Evolutionary conservation across 2,113 vertebrate species (phyloP).

Genomic region (Leucopsar rothschildi): DNA sequence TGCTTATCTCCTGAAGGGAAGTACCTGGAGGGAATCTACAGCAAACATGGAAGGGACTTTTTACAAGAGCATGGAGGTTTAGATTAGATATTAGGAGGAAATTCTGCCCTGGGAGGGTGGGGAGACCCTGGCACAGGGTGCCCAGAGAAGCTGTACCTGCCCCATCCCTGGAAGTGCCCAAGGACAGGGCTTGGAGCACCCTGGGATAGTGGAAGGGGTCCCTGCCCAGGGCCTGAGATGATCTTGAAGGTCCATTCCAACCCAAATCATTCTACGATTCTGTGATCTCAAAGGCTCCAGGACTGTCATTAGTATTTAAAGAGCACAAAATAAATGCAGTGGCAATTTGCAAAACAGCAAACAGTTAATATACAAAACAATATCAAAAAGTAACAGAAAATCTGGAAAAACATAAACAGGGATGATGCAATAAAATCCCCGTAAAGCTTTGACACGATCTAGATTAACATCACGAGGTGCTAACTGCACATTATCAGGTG

Average conservation of each 20-base stretch:
- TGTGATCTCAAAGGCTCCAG: background rate
- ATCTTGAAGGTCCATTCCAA: background rate
- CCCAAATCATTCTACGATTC: background rate
- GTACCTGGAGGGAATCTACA: background rate
- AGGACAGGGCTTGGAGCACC: background rate
- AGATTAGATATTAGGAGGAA: background rate
- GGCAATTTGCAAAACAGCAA: background rate
- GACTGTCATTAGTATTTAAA: background rate
- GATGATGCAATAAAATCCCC: too few species aligned
- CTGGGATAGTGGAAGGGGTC: accelerated
- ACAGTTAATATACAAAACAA: background rate
- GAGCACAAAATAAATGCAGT: background rate
- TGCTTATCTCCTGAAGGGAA: background rate
- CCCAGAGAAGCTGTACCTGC: background rate
- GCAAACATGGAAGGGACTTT: background rate
- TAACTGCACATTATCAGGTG: background rate
- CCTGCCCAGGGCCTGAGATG: background rate
- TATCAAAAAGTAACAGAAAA: background rate
- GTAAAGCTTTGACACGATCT: background rate
- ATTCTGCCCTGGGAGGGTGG: background rate
- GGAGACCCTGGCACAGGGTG: background rate
- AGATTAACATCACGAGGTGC: accelerated
- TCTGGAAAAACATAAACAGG: background rate
- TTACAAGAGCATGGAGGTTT: background rate
- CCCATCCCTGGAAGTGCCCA: background rate